These are phyloP conservation scores for Eulemur macaco DNA, from an alignment of 2,113 vertebrate species.

Conservation along the genomic window DNA sequence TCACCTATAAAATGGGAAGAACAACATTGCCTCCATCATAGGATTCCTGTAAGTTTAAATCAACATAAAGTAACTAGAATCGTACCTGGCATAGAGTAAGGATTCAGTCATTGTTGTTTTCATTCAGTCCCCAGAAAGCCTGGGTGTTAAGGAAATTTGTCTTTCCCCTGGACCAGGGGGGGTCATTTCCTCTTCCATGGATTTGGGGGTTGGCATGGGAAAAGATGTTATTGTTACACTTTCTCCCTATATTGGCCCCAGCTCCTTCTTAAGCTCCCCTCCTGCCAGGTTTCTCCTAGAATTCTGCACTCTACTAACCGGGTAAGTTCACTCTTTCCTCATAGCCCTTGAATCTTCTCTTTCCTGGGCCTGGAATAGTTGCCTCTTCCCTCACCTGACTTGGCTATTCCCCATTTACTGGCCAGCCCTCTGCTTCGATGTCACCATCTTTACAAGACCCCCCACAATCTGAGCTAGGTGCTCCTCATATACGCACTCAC, in stretches of 20 bases:
- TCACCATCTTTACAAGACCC: background rate
- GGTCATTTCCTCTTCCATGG: background rate
- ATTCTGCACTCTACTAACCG: background rate
- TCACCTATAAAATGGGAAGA: background rate
- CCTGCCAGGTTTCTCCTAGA: background rate
- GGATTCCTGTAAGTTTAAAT: background rate
- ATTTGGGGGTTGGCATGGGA: background rate
- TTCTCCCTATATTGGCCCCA: background rate
- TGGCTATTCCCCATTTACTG: background rate
- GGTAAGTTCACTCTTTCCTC: background rate
- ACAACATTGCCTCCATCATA: no score
- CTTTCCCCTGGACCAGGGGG: background rate
- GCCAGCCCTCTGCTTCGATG: background rate
- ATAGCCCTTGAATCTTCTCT: background rate
- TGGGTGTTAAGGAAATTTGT: background rate
- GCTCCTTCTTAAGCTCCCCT: background rate
- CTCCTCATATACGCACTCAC: accelerated
- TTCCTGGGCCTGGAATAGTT: background rate
- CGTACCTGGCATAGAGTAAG: background rate
- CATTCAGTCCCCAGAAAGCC: background rate
- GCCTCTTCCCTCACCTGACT: background rate
- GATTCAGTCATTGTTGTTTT: background rate
- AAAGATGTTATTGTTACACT: background rate
- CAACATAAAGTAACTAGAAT: background rate
- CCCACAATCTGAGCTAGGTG: accelerated